A percentile compares a stretch with the other conserved stretches of the same genome.
Conservation (phyloP, 2,797 vertebrate genomes). For the Macropus fuliginosus region DNA sequence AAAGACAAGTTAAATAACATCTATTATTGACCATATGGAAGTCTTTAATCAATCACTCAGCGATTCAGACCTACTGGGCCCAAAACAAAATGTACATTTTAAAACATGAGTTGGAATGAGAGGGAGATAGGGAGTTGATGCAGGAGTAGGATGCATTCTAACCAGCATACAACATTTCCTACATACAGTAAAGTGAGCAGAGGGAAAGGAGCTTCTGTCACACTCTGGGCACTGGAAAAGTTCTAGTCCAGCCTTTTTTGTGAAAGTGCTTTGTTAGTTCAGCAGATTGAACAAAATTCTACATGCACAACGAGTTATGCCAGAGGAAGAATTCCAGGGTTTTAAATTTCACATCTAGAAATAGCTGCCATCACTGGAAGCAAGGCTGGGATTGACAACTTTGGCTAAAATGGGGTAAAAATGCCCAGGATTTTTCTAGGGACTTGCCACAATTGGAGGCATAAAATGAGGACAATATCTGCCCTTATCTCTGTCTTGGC, state of each 20-base stretch:
- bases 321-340: background rate
- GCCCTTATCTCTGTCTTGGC: background rate
- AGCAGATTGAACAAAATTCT: slow-evolving; percentile 99
- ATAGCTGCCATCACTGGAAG: background rate
- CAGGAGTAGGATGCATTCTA: slow-evolving; percentile 82
- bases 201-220: slow-evolving; percentile 98
- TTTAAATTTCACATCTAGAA: background rate
- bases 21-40: slow-evolving; percentile 86
- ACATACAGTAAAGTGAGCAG: slow-evolving; percentile 97
- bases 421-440: background rate
- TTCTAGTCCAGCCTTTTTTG: slow-evolving; percentile 97
- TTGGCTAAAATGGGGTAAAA: background rate
- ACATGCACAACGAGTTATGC: slow-evolving; percentile 87
- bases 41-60: slow-evolving; percentile 85
- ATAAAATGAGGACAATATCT: background rate
- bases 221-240: slow-evolving; percentile 99
- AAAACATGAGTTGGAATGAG: slow-evolving; percentile 77
- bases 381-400: background rate
- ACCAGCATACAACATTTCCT: slow-evolving; percentile 97
- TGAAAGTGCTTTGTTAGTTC: slow-evolving; percentile 98
- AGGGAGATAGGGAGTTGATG: slow-evolving; percentile 52
- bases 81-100: slow-evolving; percentile 84
- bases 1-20: slow-evolving; percentile 83
- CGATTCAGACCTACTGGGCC: slow-evolving; percentile 95
- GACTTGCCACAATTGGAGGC: background rate